Conservation (phyloP, 2,797 vertebrate species). For the Helarctos malayanus region DNA sequence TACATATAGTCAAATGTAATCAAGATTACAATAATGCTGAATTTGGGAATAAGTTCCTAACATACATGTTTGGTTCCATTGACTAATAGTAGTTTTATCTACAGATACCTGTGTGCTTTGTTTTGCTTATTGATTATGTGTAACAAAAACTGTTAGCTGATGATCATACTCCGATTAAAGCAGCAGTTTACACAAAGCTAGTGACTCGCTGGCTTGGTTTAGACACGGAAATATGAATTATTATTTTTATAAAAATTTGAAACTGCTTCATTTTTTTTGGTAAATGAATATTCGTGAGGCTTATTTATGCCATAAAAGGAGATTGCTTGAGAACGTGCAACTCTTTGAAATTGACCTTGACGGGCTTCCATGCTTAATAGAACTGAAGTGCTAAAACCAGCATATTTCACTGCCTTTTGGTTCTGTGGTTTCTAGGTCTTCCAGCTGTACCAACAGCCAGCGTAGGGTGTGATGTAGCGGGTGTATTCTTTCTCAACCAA, state of each 20-base stretch:
- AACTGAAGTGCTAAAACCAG: not conserved
- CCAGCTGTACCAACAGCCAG: not conserved
- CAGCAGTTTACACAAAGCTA: not conserved
- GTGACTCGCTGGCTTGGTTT: not conserved
- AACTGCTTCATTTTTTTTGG: not conserved
- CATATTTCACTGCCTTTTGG: not conserved
- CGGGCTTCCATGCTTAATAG: not conserved
- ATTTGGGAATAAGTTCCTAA: not conserved
- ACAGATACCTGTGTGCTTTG: not conserved
- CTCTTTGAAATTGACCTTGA: not conserved
- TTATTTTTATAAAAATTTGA: not conserved
- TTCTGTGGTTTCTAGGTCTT: not conserved
- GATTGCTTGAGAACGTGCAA: not conserved
- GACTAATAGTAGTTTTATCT: not conserved
- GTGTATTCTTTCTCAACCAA: not conserved
- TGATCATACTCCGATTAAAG: not conserved
- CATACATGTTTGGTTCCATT: not conserved
- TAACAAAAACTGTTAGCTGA: not conserved
- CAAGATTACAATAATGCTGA: not conserved
- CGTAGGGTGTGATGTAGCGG: not conserved
- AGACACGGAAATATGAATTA: slow-evolving; percentile 26
- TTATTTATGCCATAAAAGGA: not conserved
- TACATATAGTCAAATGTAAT: not conserved
- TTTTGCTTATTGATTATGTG: not conserved
- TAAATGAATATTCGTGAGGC: not conserved